phyloP scores from a whole-genome alignment of 2,113 vertebrate species.

The Poeciliopsis turrubarensis region DNA sequence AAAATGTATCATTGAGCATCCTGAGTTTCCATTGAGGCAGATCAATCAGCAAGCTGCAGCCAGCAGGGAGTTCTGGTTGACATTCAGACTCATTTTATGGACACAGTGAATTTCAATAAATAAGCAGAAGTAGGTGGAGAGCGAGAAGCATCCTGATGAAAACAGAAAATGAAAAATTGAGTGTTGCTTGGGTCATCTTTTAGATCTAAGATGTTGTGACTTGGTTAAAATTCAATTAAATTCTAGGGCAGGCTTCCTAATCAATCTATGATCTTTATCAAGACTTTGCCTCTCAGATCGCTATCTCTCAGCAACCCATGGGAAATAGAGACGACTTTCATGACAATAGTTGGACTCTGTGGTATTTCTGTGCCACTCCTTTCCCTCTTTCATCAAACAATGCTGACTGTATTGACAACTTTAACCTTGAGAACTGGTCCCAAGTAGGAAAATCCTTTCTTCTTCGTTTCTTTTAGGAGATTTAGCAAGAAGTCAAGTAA shows the following conservation, averaged over 20 bases:
- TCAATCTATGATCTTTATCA: constrained; percentile 84
- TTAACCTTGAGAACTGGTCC: constrained; percentile 72
- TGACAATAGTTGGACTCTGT: constrained; percentile 72
- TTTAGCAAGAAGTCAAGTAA: constrained; percentile 4
- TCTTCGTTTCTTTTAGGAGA: neutral
- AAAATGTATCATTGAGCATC: neutral
- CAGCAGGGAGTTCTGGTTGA: constrained; percentile 38
- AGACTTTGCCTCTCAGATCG: constrained; percentile 77
- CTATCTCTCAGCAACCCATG: constrained; percentile 78
- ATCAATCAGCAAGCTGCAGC: constrained; percentile 22
- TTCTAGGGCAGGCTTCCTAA: constrained; percentile 76
- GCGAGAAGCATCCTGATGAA: constrained; percentile 51
- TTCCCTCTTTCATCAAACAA: constrained; percentile 68
- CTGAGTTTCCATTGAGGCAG: constrained; percentile 8
- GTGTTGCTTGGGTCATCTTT: constrained; percentile 78
- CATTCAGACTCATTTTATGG: constrained; percentile 63
- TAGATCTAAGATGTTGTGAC: constrained; percentile 81
- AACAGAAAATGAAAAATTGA: constrained; percentile 60
- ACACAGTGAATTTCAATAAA: constrained; percentile 60
- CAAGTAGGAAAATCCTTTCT: constrained; percentile 9
- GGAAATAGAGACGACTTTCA: constrained; percentile 79
- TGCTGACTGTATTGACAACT: constrained; percentile 71
- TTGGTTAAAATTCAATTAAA: constrained; percentile 86
- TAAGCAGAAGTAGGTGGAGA: constrained; percentile 29
- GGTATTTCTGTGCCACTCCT: constrained; percentile 66